phyloP scores from a whole-genome alignment of 2,888 invertebrate genomes.

The Campoplex capitator region DNA sequence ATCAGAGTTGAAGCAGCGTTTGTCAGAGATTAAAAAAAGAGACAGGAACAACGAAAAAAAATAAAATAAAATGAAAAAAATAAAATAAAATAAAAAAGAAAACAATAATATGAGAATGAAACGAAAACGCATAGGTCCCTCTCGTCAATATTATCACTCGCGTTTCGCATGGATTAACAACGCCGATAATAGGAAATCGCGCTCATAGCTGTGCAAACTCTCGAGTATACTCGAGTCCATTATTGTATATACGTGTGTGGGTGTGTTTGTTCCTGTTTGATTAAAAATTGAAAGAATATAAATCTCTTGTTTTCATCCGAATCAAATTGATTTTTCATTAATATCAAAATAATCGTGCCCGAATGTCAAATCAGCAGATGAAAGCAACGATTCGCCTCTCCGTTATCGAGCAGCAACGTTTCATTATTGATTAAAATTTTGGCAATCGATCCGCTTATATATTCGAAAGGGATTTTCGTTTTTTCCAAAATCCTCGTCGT shows the following conservation, averaged over 20 bases:
- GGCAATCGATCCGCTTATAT: too few species aligned
- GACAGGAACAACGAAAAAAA: background rate
- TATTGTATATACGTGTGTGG: too few species aligned
- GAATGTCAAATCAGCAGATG: background rate
- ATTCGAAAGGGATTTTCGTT: background rate
- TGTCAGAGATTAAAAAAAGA: background rate
- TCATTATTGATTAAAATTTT: background rate
- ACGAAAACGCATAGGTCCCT: background rate
- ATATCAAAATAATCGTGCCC: background rate
- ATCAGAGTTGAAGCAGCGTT: constrained; percentile 13
- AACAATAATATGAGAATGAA: background rate
- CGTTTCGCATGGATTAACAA: constrained; percentile 57
- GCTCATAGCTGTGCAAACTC: background rate
- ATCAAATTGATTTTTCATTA: background rate
- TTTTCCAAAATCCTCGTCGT: background rate
- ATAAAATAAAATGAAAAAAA: background rate
- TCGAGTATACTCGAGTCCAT: background rate
- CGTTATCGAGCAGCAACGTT: background rate
- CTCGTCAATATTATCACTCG: constrained; percentile 52
- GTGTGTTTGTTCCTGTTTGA: background rate
- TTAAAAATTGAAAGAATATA: background rate
- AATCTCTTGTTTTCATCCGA: background rate
- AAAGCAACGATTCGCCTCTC: background rate
- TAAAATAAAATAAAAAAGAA: background rate
- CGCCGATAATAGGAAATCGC: constrained; percentile 46